Percentiles rank a stretch among this genome's conserved stretches.
Conservation (phyloP, 2,797 vertebrate species). For the Graptemys geographica region DNA sequence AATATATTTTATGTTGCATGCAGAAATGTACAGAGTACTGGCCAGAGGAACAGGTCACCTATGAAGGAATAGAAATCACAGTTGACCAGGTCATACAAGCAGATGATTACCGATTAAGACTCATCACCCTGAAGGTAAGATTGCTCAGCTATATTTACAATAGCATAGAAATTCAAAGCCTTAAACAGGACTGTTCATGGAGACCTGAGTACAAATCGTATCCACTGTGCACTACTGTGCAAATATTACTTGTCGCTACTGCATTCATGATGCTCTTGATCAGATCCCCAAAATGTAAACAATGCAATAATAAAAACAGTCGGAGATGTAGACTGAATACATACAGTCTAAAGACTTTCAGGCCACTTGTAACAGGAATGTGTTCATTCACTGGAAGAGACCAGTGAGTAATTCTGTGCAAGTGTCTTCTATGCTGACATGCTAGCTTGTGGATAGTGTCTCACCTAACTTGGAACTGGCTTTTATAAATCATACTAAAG, state of each 20-base stretch:
- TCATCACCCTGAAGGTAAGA: slow-evolving; percentile 95
- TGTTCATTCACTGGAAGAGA: not conserved
- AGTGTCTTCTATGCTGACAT: not conserved
- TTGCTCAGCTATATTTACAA: slow-evolving; percentile 1
- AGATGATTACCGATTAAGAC: slow-evolving; percentile 95
- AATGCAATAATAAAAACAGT: not conserved
- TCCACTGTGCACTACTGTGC: not conserved
- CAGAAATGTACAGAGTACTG: slow-evolving; percentile 99
- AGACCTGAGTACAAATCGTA: not conserved
- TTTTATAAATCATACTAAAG: not conserved
- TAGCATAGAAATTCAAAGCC: not conserved
- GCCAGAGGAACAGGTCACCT: slow-evolving; percentile 93
- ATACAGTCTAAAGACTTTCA: slow-evolving; percentile 10
- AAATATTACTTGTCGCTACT: not conserved
- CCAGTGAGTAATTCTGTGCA: slow-evolving; percentile 28
- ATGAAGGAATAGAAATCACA: slow-evolving; percentile 92
- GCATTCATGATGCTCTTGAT: not conserved
- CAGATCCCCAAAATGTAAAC: not conserved
- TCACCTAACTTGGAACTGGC: not conserved
- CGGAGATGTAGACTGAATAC: not conserved
- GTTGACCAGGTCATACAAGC: slow-evolving; percentile 91
- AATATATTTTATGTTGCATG: slow-evolving; percentile 64
- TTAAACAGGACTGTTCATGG: not conserved
- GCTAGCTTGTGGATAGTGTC: not conserved
- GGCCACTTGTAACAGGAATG: not conserved